Evolutionary conservation across 2,888 invertebrate genomes (phyloP), one percentile per base, ranked within the genome.

Genomic region (Aspidapion aeneum): DNA sequence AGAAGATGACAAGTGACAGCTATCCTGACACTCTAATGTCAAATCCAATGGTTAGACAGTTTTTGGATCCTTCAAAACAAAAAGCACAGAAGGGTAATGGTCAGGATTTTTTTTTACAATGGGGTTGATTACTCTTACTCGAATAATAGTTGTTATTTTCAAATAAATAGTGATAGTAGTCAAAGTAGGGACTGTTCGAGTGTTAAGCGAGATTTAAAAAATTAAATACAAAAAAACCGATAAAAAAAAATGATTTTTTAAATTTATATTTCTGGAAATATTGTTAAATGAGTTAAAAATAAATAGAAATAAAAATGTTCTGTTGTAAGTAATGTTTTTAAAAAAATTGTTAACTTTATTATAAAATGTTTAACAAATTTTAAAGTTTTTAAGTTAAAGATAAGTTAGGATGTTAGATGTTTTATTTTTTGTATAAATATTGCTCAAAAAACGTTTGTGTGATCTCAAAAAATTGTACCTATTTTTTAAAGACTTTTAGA

Each of bases 141-240:
- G 1, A 70, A 66, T 49, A 66, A 52, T n/a, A 18, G 52, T 52
- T 60, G 58, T 21, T 35, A 35, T 35, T 35, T 35, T 3, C 3
- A 3, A 12, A 3, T 12, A 35, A 35, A 35, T 12, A n/a, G n/a
- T n/a, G 9, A 9, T 9, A 12, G 9, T 12, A 9, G 9, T 48
- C 70, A 63, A 48, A 71, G 69, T 18, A 69, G 69, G 58, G 69
- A 72, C 18, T 69, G 68, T n/a, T 56, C 66, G 3, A 72, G 72
- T 58, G 71, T 80, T 5, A 79, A 77, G 63, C 76, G 76, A 63
- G 80, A 80, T 67, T 72, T 80, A 57, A 80, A 80, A 64, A 79
- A 79, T 64, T 80, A 79, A 70, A 75, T 80, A 2, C 78, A 79
- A 63, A 79, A 78, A 67, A 73, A 70, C 57, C 71, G 68, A 66